Percentiles rank a stretch among this genome's conserved stretches.
Evolutionary conservation across 2,113 vertebrate genomes (phyloP).

Genomic region (Steatornis caripensis): DNA sequence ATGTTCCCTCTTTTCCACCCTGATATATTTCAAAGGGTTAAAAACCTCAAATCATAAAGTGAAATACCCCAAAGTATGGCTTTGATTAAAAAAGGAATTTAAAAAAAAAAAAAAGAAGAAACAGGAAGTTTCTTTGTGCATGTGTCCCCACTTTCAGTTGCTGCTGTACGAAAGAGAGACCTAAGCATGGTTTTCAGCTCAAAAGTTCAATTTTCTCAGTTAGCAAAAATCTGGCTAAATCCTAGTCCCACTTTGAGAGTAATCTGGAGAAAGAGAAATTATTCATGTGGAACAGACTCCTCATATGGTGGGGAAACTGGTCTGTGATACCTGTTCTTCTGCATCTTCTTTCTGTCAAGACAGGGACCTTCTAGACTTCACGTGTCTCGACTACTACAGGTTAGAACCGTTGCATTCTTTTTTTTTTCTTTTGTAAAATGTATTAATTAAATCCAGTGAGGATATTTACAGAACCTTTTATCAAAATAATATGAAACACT

Average conservation of each 20-base stretch:
- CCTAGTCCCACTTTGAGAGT: neutral
- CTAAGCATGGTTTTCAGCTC: neutral
- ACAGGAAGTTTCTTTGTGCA: neutral
- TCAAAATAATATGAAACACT: neutral
- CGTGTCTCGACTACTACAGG: neutral
- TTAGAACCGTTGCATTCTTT: neutral
- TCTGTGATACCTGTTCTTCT: neutral
- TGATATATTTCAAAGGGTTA: conserved; percentile 9
- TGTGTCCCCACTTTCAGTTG: neutral
- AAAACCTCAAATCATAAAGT: neutral
- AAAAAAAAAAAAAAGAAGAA: neutral
- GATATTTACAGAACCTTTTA: neutral
- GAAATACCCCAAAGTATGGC: conserved; percentile 1
- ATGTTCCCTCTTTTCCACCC: neutral
- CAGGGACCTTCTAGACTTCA: neutral
- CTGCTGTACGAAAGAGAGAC: neutral
- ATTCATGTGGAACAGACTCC: neutral
- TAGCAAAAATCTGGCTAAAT: neutral
- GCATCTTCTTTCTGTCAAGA: neutral
- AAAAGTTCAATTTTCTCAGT: neutral
- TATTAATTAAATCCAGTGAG: neutral
- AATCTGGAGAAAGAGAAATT: neutral
- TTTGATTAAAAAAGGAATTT: neutral
- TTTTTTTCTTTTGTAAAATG: neutral
- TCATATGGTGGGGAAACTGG: neutral